A percentile compares a stretch with the other conserved stretches of the same genome.
phyloP scores from a whole-genome alignment of 2,113 vertebrate species.

The Anas platyrhynchos region DNA sequence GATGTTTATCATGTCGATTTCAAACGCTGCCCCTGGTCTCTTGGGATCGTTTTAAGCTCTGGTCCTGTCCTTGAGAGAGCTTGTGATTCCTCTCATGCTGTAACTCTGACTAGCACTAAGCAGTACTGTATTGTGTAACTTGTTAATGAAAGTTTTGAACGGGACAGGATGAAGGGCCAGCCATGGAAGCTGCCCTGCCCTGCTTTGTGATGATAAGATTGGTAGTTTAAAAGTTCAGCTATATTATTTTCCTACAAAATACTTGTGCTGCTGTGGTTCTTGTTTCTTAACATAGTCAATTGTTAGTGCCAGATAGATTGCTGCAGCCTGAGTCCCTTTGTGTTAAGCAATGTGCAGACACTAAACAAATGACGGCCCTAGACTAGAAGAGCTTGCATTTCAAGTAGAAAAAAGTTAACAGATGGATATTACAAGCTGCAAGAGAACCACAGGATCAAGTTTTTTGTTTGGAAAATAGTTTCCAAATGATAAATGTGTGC shows the following conservation, averaged over 20 bases:
- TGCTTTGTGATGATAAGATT: neutral
- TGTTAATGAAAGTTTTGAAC: neutral
- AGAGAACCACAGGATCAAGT: neutral
- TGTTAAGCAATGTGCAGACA: neutral
- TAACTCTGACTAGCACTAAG: neutral
- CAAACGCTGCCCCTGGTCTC: neutral
- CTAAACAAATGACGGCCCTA: neutral
- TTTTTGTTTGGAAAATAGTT: neutral
- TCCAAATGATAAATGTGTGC: neutral
- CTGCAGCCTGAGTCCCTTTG: neutral
- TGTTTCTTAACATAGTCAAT: neutral
- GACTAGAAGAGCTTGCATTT: neutral
- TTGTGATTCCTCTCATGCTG: neutral
- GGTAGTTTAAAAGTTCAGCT: neutral
- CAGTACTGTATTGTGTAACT: neutral
- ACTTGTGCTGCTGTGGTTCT: neutral
- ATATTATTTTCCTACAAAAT: neutral
- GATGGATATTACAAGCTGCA: neutral
- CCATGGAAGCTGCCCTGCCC: neutral
- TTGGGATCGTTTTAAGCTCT: neutral
- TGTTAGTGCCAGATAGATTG: neutral
- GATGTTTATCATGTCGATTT: neutral
- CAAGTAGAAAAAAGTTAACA: neutral
- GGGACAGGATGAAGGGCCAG: neutral
- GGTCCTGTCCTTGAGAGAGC: neutral